Percentiles rank a stretch among this genome's conserved stretches.
Conservation (phyloP, 1,140 invertebrate species). For the Melipona quadrifasciata region DNA sequence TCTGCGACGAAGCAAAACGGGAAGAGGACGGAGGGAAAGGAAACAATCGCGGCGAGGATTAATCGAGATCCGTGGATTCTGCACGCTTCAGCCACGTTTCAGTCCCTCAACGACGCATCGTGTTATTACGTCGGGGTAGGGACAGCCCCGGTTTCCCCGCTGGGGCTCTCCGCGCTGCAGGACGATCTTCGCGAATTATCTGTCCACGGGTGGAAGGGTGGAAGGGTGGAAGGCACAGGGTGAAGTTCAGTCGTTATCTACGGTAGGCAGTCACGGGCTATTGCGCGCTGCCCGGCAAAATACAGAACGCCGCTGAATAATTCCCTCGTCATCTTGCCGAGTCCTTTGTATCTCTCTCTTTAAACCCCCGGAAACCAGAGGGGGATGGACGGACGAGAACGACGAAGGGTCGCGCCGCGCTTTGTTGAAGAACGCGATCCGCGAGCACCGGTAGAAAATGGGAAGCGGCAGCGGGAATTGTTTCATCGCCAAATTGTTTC, state of each 20-base stretch:
- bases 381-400: no score
- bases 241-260: conserved; percentile 43
- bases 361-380: conserved; percentile 35
- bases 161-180: background rate
- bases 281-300: conserved; percentile 37
- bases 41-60: conserved; percentile 10
- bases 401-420: conserved; percentile 13
- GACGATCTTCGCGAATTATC: conserved; percentile 49
- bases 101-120: conserved; percentile 8
- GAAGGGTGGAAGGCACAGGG: background rate
- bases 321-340: conserved; percentile 49
- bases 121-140: conserved; percentile 37
- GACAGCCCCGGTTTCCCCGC: background rate
- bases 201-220: conserved; percentile 20
- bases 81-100: conserved; percentile 38
- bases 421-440: conserved; percentile 25
- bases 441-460: background rate
- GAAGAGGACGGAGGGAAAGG: background rate
- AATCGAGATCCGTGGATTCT: conserved; percentile 19
- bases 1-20: background rate
- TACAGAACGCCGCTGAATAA: conserved; percentile 43
- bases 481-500: conserved; percentile 3
- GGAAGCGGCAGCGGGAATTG: background rate
- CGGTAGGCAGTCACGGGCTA: conserved; percentile 47
- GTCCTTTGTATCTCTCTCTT: conserved; percentile 50